A percentile compares a stretch with the other conserved stretches of the same genome.
Evolutionary conservation across 2,113 vertebrate species (phyloP).

Genomic region (Lophotis ruficrista): DNA sequence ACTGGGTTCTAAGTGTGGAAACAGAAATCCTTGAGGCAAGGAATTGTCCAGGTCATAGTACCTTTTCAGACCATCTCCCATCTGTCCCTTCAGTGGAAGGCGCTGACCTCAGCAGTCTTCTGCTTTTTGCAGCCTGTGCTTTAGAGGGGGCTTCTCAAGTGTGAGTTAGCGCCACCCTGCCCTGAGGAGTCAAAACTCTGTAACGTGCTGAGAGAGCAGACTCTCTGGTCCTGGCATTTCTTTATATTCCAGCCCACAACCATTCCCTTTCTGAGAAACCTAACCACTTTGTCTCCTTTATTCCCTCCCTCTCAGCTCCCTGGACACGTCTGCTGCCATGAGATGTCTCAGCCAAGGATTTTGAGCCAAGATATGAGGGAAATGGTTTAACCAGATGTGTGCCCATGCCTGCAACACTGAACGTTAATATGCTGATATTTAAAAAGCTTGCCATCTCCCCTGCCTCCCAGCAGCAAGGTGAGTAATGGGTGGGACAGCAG

Average conservation of each 20-base stretch:
- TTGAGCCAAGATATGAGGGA: slow-evolving; percentile 25
- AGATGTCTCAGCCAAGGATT: slow-evolving; percentile 33
- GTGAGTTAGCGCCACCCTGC: background rate
- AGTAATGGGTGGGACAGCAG: slow-evolving; percentile 46
- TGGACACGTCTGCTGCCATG: slow-evolving; percentile 18
- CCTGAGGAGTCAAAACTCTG: background rate
- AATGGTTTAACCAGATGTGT: slow-evolving; percentile 49
- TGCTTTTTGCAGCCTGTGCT: background rate
- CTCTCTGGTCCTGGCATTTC: slow-evolving; percentile 2
- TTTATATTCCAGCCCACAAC: slow-evolving; percentile 38
- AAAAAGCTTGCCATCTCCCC: background rate
- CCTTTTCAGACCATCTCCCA: background rate
- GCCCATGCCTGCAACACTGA: background rate
- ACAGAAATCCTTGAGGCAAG: background rate
- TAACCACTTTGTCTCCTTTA: slow-evolving; percentile 37
- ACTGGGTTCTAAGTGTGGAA: background rate
- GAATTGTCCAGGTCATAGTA: background rate
- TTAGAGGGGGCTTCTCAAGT: background rate
- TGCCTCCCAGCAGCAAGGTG: slow-evolving; percentile 22
- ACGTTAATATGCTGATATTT: background rate
- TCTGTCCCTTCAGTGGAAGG: background rate
- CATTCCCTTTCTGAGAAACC: slow-evolving; percentile 64
- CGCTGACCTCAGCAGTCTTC: background rate
- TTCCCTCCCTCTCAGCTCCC: slow-evolving; percentile 36
- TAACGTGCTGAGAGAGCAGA: background rate